phyloP scores from a whole-genome alignment of 2,797 vertebrate genomes.

The Pelochelys cantorii region DNA sequence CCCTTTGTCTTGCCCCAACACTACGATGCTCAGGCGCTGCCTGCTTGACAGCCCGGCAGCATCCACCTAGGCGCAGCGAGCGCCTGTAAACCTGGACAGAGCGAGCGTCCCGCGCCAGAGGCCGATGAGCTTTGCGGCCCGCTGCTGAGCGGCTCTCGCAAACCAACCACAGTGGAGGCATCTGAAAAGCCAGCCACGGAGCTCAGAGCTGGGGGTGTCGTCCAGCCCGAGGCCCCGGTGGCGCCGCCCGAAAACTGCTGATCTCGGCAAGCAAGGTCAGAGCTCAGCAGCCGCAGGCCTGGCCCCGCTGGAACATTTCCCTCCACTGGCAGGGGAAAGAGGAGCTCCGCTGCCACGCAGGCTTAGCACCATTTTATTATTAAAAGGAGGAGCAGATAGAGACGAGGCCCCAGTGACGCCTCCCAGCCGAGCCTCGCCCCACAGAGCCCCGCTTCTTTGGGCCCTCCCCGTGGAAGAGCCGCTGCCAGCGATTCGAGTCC shows the following conservation, averaged over 20 bases:
- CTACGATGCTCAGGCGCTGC: not conserved
- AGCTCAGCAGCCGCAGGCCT: not conserved
- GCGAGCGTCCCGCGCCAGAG: too few species aligned
- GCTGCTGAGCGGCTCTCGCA: not conserved
- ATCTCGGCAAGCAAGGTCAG: not conserved
- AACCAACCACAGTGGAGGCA: not conserved
- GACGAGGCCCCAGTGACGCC: not conserved
- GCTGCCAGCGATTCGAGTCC: not conserved
- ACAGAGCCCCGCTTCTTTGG: too few species aligned
- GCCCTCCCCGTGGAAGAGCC: not conserved
- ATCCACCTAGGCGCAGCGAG: too few species aligned
- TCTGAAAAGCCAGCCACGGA: not conserved
- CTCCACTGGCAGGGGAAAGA: fast-evolving
- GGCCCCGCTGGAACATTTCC: not conserved
- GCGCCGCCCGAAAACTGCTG: not conserved
- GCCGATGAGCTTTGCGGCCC: too few species aligned
- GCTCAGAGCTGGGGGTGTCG: not conserved
- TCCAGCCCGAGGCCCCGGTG: not conserved
- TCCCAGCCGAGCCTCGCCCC: not conserved
- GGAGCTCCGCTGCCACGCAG: fast-evolving
- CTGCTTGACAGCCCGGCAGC: not conserved
- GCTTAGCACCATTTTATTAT: conserved; percentile 52
- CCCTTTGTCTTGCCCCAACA: not conserved
- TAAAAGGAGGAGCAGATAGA: conserved; percentile 23
- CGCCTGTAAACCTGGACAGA: too few species aligned